phyloP scores from a whole-genome alignment of 2,888 invertebrate species.

The Creontiades dilutus region DNA sequence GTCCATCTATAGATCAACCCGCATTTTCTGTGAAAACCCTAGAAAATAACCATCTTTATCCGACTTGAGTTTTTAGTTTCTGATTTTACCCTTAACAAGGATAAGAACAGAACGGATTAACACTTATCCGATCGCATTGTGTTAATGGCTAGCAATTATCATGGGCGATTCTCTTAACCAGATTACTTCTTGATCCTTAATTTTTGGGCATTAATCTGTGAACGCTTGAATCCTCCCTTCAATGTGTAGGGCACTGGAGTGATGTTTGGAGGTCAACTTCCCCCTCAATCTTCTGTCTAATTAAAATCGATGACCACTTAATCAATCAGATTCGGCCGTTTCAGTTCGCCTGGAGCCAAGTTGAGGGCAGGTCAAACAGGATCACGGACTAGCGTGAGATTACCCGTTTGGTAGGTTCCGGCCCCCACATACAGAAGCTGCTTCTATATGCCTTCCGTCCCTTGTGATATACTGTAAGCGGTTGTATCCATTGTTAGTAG shows the following conservation, averaged over 20 bases:
- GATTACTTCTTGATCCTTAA: too few relatives aligned
- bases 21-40: too few relatives aligned
- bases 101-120: too few relatives aligned
- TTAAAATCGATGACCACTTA: constrained; percentile 16
- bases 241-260: background rate
- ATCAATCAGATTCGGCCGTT: background rate
- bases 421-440: constrained; percentile 1
- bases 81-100: too few relatives aligned
- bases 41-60: too few relatives aligned
- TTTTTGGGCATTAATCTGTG: too few relatives aligned
- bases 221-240: background rate
- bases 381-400: background rate
- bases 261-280: background rate
- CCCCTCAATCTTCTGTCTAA: background rate
- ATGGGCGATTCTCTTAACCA: too few relatives aligned
- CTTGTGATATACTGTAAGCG: constrained; percentile 49
- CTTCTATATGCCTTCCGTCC: constrained; percentile 16
- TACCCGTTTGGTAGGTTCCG: background rate
- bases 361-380: background rate
- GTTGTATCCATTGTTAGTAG: constrained; percentile 61
- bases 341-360: background rate
- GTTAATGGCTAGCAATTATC: too few relatives aligned
- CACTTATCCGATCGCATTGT: too few relatives aligned
- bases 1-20: too few relatives aligned
- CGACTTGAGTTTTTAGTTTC: too few relatives aligned